phyloP scores from a whole-genome alignment of 1,140 invertebrate genomes.

The Coptotermes formosanus region DNA sequence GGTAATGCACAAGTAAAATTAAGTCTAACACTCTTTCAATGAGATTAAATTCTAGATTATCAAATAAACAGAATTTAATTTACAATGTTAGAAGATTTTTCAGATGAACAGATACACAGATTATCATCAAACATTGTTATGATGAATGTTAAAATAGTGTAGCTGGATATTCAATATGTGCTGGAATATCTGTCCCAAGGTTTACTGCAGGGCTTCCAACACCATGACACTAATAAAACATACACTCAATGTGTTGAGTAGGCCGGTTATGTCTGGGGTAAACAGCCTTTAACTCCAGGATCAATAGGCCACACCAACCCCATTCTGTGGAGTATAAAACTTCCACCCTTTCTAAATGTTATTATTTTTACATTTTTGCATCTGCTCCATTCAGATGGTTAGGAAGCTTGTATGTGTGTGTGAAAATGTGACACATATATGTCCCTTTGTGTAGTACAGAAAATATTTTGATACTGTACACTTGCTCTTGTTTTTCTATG shows the following conservation, averaged over 20 bases:
- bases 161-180: neutral
- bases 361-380: neutral
- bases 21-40: neutral
- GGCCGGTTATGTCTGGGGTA: neutral
- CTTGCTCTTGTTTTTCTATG: neutral
- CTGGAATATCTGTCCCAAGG: neutral
- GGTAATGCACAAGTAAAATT: neutral
- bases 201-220: neutral
- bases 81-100: neutral
- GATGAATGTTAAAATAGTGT: neutral
- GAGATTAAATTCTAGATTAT: neutral
- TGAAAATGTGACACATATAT: slow-evolving; percentile 2
- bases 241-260: neutral
- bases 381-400: neutral
- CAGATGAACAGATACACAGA: neutral
- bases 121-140: neutral
- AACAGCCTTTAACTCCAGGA: neutral
- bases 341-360: neutral
- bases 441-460: neutral
- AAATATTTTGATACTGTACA: neutral
- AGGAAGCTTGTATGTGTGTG: neutral
- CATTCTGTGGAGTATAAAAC: neutral
- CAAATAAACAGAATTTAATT: neutral
- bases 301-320: neutral
- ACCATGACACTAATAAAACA: neutral